Percentiles rank a stretch among this genome's conserved stretches.
Conservation (phyloP, 2,113 vertebrate genomes). For the Phyllostomus hastatus region DNA sequence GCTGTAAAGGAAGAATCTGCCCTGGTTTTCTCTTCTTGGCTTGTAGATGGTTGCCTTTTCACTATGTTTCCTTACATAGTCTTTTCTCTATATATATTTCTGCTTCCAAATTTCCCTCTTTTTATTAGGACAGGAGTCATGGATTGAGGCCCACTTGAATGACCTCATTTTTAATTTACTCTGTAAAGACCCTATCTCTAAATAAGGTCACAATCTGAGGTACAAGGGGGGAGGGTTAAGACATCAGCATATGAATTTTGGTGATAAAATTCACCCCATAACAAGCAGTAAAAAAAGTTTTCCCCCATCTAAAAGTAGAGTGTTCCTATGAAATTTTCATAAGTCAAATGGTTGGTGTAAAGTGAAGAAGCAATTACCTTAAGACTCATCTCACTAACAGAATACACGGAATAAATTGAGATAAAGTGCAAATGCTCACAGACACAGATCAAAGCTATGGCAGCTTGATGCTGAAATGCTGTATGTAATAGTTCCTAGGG, state of each 20-base stretch:
- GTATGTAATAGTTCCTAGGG: background rate
- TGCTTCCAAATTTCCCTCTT: background rate
- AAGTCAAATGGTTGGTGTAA: background rate
- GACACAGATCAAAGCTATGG: background rate
- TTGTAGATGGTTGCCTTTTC: background rate
- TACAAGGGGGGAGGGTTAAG: background rate
- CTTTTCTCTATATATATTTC: background rate
- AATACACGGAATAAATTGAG: background rate
- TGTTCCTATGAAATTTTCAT: background rate
- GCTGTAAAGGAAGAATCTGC: background rate
- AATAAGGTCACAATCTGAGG: background rate
- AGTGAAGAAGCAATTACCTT: background rate
- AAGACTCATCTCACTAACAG: background rate
- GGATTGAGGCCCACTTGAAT: background rate
- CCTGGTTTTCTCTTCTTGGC: background rate
- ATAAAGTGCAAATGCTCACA: background rate
- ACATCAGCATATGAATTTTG: background rate
- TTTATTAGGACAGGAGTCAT: background rate
- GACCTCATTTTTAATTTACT: background rate
- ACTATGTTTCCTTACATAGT: background rate
- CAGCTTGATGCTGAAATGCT: background rate
- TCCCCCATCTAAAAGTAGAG: background rate
- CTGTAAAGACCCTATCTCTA: background rate
- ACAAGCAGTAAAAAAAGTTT: background rate
- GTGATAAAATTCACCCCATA: background rate